Base-by-base conservation (phyloP, 2,797 vertebrate species). In the Kryptopterus vitreolus region DNA sequence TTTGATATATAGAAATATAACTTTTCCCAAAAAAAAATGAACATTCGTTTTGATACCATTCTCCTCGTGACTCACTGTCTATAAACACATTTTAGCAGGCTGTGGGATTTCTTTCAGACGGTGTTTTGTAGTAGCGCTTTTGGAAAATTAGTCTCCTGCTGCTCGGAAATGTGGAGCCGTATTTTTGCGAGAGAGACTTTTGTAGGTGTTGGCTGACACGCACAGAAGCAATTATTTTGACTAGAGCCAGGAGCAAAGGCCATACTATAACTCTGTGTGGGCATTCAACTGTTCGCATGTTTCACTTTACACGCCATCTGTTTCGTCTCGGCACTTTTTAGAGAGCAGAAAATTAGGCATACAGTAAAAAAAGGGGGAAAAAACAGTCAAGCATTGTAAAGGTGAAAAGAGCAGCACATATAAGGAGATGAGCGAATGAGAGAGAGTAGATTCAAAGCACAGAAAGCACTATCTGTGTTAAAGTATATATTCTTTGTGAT, bases 221-320 rank as follows among this genome's bases (percentile, higher is more conserved):
- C 86, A 82, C 83, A 83, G 68, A 87, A 83, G 81, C 87, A 83
- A 86, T 78, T 83, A 81, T 82, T 80, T 86, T 13, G 83, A 80
- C 77, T 71, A 82, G 66, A 76, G 84, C 61, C n/a, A 57, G 83
- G 86, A 82, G 84, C 87, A 63, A 77, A 89, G 85, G 88, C 81
- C 87, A 86, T 85, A 76, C 82, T 83, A 63, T 24, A 84, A 82
- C 85, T 77, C 77, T 75, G 81, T 38, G 82, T 87, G 85, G 87
- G 86, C 88, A 87, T 88, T 87, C 74, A 71, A 88, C 84, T 83
- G 13, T 85, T 78, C 81, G n/a, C 74, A 57, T 84, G 84, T 85
- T 91, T 81, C 88, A 63, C 75, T 86, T 89, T 89, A 75, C 87
- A 85, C 85, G 88, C 86, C 92, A 91, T 91, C 87, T 92, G 90